Evolutionary conservation across 2,113 vertebrate species (phyloP).

Genomic region (Halcyon malimbica): DNA sequence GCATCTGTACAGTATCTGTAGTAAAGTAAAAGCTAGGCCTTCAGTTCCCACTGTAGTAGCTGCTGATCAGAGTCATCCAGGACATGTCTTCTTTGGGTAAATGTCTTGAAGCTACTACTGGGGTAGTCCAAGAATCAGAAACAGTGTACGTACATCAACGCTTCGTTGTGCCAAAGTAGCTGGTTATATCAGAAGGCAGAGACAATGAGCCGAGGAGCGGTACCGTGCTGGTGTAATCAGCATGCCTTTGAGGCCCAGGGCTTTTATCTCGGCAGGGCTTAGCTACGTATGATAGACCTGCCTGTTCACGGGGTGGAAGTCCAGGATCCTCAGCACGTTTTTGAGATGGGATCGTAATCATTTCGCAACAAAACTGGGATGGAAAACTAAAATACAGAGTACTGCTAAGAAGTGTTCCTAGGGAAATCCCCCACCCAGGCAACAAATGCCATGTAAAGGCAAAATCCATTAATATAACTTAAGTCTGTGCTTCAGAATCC

Average conservation of each 20-base stretch:
- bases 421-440: not conserved
- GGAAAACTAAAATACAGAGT: not conserved
- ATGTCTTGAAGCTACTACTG: not conserved
- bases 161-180: not conserved
- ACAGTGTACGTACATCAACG: rapidly evolving
- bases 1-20: not conserved
- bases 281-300: not conserved
- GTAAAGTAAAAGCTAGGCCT: not conserved
- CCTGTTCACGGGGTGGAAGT: not conserved
- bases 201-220: not conserved
- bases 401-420: not conserved
- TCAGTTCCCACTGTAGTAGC: not conserved
- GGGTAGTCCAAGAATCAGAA: not conserved
- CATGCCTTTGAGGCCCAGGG: not conserved
- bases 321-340: not conserved
- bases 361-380: not conserved
- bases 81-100: not conserved
- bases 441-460: not conserved
- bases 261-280: not conserved
- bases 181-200: not conserved
- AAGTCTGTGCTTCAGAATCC: not conserved
- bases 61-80: not conserved
- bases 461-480: not conserved
- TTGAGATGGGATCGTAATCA: not conserved
- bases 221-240: not conserved